These are phyloP conservation scores for Orthosia incerta DNA, from an alignment of 2,888 invertebrate species.

Conservation along the genomic window DNA sequence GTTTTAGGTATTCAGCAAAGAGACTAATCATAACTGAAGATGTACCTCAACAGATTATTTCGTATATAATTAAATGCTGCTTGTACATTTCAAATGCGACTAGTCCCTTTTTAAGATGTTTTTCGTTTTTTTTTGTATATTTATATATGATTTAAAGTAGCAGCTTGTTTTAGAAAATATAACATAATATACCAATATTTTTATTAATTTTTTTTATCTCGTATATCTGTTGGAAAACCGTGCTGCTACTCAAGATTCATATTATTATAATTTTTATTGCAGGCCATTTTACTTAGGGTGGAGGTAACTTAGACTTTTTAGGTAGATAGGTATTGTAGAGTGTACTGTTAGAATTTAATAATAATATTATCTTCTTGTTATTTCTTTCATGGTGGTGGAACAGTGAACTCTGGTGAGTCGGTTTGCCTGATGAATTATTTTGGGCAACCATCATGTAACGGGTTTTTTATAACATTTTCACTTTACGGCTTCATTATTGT, in stretches of 20 bases:
- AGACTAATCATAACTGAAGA: slow-evolving; percentile 7
- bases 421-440: slow-evolving; percentile 75
- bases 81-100: background rate
- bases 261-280: background rate
- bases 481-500: slow-evolving; percentile 46
- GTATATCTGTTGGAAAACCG: background rate
- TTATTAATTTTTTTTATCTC: background rate
- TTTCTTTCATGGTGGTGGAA: slow-evolving; percentile 90
- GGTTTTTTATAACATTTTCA: slow-evolving; percentile 62
- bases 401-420: slow-evolving; percentile 85
- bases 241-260: background rate
- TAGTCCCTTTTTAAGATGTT: slow-evolving; percentile 5
- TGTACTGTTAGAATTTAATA: slow-evolving; percentile 12
- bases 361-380: slow-evolving; percentile 67
- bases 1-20: slow-evolving; percentile 9
- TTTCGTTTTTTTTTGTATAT: background rate
- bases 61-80: background rate
- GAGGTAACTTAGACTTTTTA: slow-evolving; percentile 27
- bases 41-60: background rate
- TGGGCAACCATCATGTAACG: slow-evolving; percentile 72
- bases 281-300: slow-evolving; percentile 19
- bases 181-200: background rate
- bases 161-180: slow-evolving; percentile 9
- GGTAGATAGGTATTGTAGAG: slow-evolving; percentile 26
- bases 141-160: background rate